Base-by-base conservation (phyloP, 2,113 vertebrate species). In the Vidua chalybeata region DNA sequence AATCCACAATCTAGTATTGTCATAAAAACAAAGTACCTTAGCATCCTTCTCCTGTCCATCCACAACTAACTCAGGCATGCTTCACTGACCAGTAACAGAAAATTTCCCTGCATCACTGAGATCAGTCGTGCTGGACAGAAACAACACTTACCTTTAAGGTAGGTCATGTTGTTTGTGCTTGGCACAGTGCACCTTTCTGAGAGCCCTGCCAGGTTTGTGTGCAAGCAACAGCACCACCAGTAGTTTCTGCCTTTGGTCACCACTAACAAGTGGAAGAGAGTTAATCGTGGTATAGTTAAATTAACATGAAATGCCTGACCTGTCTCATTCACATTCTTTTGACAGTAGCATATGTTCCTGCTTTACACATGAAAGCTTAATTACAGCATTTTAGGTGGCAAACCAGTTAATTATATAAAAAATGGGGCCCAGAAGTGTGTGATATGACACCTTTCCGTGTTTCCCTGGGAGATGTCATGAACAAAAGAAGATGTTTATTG, bases 301-400 rank as follows among this genome's bases (percentile, higher is more conserved):
- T 94, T 93, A 94, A 95, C 43, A 55, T 43, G 74, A 91, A 96
- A 85, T 79, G 78, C 51, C 59, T 96, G 91, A 87, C 78, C 94
- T 91, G 49, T 83, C 87, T 95, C 91, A 85, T 96, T 95, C 94
- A 94, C 73, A 43, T 91, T 91, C 4, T 3, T 91, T 87, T 96
- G 89, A 97, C 91, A 90, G 87, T 63, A 74, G 91, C 94, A 95
- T 96, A 97, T 96, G 93, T 74, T 96, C 54, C 71, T 55, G 84
- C 78, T 96, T 94, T 94, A 87, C 84, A 95, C 91, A 77, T 94
- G 89, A 94, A 94, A 94, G 84, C 93, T 93, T 96, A 97, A 96
- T 97, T 96, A 74, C 87, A 85, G 51, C 78, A 87, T 97, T 96
- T 96, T 94, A 96, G 87, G 95, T 95, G 78, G 93, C 75, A 95